Base-by-base conservation (phyloP, 2,113 vertebrate species). In the Argyrosomus japonicus region DNA sequence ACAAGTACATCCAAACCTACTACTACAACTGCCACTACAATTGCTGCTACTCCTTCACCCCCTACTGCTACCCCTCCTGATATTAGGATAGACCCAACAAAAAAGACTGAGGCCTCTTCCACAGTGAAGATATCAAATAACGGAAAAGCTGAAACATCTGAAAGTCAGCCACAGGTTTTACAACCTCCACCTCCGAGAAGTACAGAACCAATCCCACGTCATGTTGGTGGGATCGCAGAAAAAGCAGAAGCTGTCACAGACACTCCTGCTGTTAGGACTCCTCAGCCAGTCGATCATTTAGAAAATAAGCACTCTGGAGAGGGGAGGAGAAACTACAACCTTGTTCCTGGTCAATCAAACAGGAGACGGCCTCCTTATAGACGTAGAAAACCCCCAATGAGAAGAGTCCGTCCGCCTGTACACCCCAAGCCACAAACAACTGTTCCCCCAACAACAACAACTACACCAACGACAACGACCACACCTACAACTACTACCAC, bases 351-450 rank as follows among this genome's bases (percentile, higher is more conserved):
- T 50, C 62, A 18, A 67, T 29, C 91, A 68, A 92, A 93, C 60
- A 89, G 92, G 65, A 90, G 92, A 74, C 92, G 92, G 36, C 92
- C 82, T 0, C 92, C 92, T 70, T 91, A 89, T 23, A 93, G 94
- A 85, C 88, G 89, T 0, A 91, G 94, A 79, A 94, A 88, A 83
- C 95, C 92, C 36, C 75, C 77, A 40, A 25, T 86, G 60, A 92
- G 90, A 82, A 91, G 86, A 85, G 43, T 86, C 48, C 85, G 75
- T 47, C 91, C 92, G 0, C 67, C 87, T 18, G 27, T 69, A 17
- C 88, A 82, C 12, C 82, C 92, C 32, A 90, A 87, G 32, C 75
- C 65, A 50, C 77, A 87, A 78, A 79, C 87, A 48, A 81, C 82
- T 47, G 12, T 75, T 48, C 75, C 61, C 18, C 85, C 68, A 36